These are phyloP conservation scores for Kryphioiulus occultus DNA, from an alignment of 2,888 invertebrate genomes.

Conservation along the genomic window DNA sequence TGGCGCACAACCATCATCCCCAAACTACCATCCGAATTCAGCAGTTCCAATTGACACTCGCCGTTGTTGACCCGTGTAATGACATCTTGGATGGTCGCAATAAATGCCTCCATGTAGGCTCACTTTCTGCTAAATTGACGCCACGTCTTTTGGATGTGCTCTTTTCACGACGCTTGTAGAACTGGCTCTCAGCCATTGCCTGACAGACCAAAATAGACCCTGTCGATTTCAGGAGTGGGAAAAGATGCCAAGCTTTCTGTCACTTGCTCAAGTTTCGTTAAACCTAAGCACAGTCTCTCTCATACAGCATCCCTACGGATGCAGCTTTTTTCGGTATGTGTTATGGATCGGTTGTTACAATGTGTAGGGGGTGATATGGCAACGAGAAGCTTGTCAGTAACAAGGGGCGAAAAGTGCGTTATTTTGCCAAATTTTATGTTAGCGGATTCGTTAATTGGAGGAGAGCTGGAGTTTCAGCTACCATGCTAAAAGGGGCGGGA, in stretches of 20 bases:
- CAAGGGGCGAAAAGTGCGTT: no score
- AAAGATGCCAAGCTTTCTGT: neutral
- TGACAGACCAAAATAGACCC: neutral
- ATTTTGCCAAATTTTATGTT: no score
- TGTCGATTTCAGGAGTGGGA: neutral
- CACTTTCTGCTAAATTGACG: neutral
- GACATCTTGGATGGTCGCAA: neutral
- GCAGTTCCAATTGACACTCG: neutral
- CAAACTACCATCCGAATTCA: neutral
- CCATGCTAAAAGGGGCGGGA: no score
- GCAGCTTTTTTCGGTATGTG: no score
- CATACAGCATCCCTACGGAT: neutral
- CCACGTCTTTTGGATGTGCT: neutral
- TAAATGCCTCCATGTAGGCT: neutral
- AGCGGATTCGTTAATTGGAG: no score
- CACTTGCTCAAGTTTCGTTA: constrained; percentile 5
- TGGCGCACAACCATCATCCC: neutral
- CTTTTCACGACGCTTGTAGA: neutral
- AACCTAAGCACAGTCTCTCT: neutral
- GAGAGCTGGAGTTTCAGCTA: no score
- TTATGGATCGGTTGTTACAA: no score
- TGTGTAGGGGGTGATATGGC: no score
- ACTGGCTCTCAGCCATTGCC: neutral
- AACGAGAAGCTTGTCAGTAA: no score
- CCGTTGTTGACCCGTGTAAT: neutral